Base-by-base conservation (phyloP, 2,797 vertebrate genomes). In the Borostomias antarcticus region DNA sequence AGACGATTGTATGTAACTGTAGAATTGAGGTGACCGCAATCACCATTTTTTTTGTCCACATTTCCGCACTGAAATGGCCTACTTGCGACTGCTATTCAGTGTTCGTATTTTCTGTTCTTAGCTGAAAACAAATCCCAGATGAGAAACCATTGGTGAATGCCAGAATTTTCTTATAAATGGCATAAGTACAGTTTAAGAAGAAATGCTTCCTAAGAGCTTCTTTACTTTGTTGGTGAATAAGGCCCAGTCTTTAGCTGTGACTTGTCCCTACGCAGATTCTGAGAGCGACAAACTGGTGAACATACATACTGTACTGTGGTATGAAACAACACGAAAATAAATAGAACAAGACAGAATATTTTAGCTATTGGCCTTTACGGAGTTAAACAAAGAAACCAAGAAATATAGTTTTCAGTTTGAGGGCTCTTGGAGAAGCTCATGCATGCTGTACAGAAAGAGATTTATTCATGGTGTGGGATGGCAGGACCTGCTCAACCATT, bases 81-180 rank as follows among this genome's bases (percentile, higher is more conserved):
- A n/a, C n/a, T n/a, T n/a, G n/a, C 25, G 47, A 51, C 73, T 70
- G 66, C 70, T 68, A 63, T 3, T 2, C 51, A 67, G 13, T 51
- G 76, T 19, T 50, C 8, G 47, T 50, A n/a, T 21, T 21, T 3
- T 50, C 9, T 21, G 47, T 5, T 50, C 21, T n/a, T n/a, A n/a
- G n/a, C n/a, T n/a, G n/a, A n/a, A n/a, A n/a, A n/a, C n/a, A n/a
- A n/a, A n/a, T n/a, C n/a, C n/a, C n/a, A n/a, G n/a, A n/a, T n/a
- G n/a, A n/a, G n/a, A n/a, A n/a, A n/a, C n/a, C n/a, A n/a, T n/a
- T n/a, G n/a, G n/a, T n/a, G n/a, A n/a, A n/a, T n/a, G n/a, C n/a
- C n/a, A n/a, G n/a, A n/a, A n/a, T n/a, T n/a, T n/a, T n/a, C n/a
- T n/a, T n/a, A n/a, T n/a, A n/a, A n/a, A n/a, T n/a, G n/a, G n/a